A percentile compares a stretch with the other conserved stretches of the same genome.
phyloP scores from a whole-genome alignment of 2,797 vertebrate species.

The Petrocephalus sullivani region DNA sequence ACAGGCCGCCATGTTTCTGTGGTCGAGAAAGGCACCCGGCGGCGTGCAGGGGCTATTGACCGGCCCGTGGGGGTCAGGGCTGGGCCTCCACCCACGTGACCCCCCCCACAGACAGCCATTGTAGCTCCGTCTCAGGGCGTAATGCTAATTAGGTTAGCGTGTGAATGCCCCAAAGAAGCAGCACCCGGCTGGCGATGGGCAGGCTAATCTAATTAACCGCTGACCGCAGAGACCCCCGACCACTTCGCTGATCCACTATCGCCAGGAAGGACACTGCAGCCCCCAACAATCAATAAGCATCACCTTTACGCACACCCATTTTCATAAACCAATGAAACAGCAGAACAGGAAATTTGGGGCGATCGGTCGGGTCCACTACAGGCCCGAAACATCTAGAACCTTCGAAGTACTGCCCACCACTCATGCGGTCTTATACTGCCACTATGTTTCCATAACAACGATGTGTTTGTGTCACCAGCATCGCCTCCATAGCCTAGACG shows the following conservation, averaged over 20 bases:
- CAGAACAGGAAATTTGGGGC: not conserved
- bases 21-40: not conserved
- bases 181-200: slow-evolving; percentile 35
- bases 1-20: not conserved
- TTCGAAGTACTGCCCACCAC: not conserved
- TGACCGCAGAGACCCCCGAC: slow-evolving; percentile 49
- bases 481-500: not conserved
- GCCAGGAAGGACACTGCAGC: not conserved
- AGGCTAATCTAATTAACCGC: slow-evolving; percentile 62
- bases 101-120: slow-evolving; percentile 32
- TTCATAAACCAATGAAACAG: not conserved
- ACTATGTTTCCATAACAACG: not conserved
- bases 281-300: not conserved
- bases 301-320: not conserved
- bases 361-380: not conserved
- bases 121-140: slow-evolving; percentile 41
- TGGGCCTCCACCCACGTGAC: slow-evolving; percentile 19
- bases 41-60: not conserved
- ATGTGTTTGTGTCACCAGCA: not conserved
- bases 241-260: slow-evolving; percentile 19
- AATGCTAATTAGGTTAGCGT: slow-evolving; percentile 39
- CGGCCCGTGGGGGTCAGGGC: no score
- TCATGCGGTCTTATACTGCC: not conserved
- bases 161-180: slow-evolving; percentile 37
- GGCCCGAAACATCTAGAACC: not conserved